phyloP scores from a whole-genome alignment of 2,113 vertebrate species.

The Anseranas semipalmata region DNA sequence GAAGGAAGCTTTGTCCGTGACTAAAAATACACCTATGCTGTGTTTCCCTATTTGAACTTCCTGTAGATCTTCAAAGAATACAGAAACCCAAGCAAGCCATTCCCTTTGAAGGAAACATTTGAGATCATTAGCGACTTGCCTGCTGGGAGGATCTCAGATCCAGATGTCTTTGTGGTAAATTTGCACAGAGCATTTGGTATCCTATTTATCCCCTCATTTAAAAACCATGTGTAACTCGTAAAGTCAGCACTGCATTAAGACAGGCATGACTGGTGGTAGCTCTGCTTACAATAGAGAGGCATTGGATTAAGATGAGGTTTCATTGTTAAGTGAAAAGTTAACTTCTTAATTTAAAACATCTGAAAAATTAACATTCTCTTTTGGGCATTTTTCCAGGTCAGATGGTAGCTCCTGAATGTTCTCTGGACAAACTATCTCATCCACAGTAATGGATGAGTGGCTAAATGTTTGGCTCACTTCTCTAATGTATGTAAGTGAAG shows the following conservation, averaged over 20 bases:
- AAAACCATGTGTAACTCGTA: not conserved
- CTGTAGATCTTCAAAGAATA: slow-evolving; percentile 37
- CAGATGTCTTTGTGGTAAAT: slow-evolving; percentile 50
- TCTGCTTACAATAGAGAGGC: not conserved
- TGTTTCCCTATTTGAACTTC: slow-evolving; percentile 43
- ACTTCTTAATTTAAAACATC: slow-evolving; percentile 49
- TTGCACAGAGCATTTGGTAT: not conserved
- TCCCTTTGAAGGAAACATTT: slow-evolving; percentile 38
- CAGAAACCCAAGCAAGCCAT: not conserved
- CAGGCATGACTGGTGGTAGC: not conserved
- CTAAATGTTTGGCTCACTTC: not conserved
- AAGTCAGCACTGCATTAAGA: slow-evolving; percentile 9
- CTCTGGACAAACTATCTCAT: not conserved
- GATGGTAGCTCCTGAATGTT: not conserved
- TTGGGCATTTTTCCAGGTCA: slow-evolving; percentile 4
- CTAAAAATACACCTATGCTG: slow-evolving; percentile 29
- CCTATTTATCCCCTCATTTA: slow-evolving; percentile 17
- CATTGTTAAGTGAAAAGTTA: not conserved
- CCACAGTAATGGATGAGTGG: not conserved
- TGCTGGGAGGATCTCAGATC: slow-evolving; percentile 31
- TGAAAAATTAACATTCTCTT: slow-evolving; percentile 6
- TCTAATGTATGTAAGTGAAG: not conserved
- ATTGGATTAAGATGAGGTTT: not conserved
- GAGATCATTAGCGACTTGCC: slow-evolving; percentile 31
- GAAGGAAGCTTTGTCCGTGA: slow-evolving; percentile 13